Evolutionary conservation across 2,797 vertebrate species (phyloP), one percentile per base, ranked within the genome.

Genomic region (Chromobotia macracanthus): DNA sequence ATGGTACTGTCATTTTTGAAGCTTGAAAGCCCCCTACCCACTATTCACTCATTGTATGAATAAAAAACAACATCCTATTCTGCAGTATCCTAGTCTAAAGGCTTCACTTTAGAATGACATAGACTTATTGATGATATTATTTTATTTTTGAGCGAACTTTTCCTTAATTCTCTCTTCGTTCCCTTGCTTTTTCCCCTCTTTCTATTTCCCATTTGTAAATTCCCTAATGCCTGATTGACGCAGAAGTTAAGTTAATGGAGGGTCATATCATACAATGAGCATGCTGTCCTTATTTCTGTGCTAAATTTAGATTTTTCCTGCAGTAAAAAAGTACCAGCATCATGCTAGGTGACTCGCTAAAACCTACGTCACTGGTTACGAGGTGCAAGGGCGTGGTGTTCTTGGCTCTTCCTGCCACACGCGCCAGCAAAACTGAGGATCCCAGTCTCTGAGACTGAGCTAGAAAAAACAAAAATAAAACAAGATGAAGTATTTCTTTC

Each of bases 291-390:
- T n/a, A 58, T 8, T 64, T 38, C 66, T 46, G 68, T 21, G 41
- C 76, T 69, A 84, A 77, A 75, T 82, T 82, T 79, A 80, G 73
- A 48, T 25, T 23, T 80, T 84, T 60, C 69, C 77, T 72, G 58
- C 69, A 82, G 71, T 77, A 80, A 82, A 69, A 65, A n/a, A 55
- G 44, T 55, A 38, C 35, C 53, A 5, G 19, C 28, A 23, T 66
- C 61, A 58, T 25, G 51, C 21, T 16, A 72, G 68, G 46, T 35
- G 63, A 68, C 75, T 64, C 51, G 5, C n/a, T 67, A 41, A 46
- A 75, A 75, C 67, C 21, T 61, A 61, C 75, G 77, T 83, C 84
- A 83, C 72, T 50, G 51, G 35, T 55, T 15, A 82, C 69, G 67
- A 80, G 75, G 82, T 76, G 75, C 19, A 16, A 84, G 68, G 81